Evolutionary conservation across 1,140 invertebrate genomes (phyloP), one percentile per base, ranked within the genome.

Genomic region (Camponotus vicinus): DNA sequence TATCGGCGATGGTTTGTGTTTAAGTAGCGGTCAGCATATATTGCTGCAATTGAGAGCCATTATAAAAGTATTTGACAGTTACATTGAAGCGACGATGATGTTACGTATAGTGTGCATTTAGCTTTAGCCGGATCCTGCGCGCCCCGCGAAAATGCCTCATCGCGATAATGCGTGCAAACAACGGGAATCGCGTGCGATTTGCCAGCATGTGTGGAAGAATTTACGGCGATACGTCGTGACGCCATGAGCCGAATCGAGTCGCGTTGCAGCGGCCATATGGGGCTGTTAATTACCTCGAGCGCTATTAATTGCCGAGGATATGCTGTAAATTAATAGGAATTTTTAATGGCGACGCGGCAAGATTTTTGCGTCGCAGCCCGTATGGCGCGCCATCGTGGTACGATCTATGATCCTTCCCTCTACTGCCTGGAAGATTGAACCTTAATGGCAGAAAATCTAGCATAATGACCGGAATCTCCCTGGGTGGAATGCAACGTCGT

Each of bases 231-330:
- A 15, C 37, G n/a, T 73, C 78, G 37, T 71, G 78, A 80, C 34
- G 34, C 67, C 67, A 42, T 57, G 67, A 42, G 78, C 42, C 45
- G 11, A 34, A 55, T 18, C 61, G 45, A 79, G 76, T 34, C 37
- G 21, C 6, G 34, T 34, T 40, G 40, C 15, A 55, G 75, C 63
- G 63, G 61, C 69, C 57, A 76, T 76, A 57, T 11, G 55, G 59
- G 57, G 80, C 59, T 89, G 88, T 89, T 89, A 89, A 89, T 89
- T 86, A 89, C 27, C 52, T 66, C 59, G 40, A 37, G 40, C 66
- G 73, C 76, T 78, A 86, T 89, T 86, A 89, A 83, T 89, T 84
- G 59, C 49, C 42, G 59, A 15, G 55, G n/a, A 37, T 83, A 27
- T 77, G 78, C 55, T 45, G 71, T 70, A 86, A 89, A 89, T 89